A percentile compares a stretch with the other conserved stretches of the same genome.
phyloP scores from a whole-genome alignment of 2,113 vertebrate species.

The Glareola pratincola region DNA sequence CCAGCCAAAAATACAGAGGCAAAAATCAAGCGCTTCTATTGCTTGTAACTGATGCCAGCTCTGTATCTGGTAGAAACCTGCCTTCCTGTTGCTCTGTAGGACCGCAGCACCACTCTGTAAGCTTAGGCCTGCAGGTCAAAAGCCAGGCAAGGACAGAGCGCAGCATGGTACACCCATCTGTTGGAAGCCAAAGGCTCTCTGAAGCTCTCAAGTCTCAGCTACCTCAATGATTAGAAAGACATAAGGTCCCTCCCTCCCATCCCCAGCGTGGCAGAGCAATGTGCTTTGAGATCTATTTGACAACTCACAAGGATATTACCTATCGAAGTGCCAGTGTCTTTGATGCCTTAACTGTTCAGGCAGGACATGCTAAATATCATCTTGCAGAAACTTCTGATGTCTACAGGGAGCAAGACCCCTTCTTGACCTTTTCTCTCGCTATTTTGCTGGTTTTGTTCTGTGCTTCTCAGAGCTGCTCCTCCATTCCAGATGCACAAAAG shows the following conservation, averaged over 20 bases:
- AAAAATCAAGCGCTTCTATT: background rate
- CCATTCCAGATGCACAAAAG: constrained; percentile 42
- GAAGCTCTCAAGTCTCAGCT: background rate
- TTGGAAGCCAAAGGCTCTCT: constrained; percentile 15
- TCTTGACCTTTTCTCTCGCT: constrained; percentile 59
- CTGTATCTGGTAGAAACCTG: background rate
- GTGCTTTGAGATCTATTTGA: background rate
- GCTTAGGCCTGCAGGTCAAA: constrained; percentile 22
- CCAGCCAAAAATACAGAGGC: background rate
- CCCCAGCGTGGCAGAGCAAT: background rate
- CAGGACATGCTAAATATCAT: constrained; percentile 65
- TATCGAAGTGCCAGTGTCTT: constrained; percentile 1
- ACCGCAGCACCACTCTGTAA: background rate
- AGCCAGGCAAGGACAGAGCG: constrained; percentile 52
- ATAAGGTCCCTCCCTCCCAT: background rate
- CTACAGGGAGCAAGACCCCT: constrained; percentile 58
- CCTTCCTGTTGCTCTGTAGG: background rate
- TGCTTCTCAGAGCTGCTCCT: constrained; percentile 41
- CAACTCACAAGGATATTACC: constrained; percentile 22
- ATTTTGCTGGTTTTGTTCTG: constrained; percentile 53
- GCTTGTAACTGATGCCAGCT: background rate
- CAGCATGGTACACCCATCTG: constrained; percentile 50
- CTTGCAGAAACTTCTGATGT: constrained; percentile 59
- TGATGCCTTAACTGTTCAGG: constrained; percentile 47
- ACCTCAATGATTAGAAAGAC: background rate